Percentiles rank a stretch among this genome's conserved stretches.
Conservation (phyloP, 2,797 vertebrate genomes). For the Hydrolagus colliei region DNA sequence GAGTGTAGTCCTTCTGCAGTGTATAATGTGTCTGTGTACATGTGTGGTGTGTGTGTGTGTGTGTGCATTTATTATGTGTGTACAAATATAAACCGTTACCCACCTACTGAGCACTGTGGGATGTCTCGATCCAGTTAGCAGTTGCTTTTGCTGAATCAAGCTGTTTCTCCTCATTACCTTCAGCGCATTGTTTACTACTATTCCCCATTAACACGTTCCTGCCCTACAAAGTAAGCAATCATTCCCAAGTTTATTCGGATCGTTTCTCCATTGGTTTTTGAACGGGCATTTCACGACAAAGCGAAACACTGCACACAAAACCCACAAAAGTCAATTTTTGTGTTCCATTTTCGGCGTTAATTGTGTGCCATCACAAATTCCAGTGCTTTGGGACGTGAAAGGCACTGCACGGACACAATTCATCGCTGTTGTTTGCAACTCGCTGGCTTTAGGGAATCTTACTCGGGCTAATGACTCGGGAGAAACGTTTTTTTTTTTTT, state of each 20-base stretch:
- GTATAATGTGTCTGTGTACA: too few species aligned
- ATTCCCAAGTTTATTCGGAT: conserved; percentile 50
- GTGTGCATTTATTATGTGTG: background rate
- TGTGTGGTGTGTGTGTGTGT: too few species aligned
- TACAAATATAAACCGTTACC: conserved; percentile 44
- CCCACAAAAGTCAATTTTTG: background rate
- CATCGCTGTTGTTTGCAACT: background rate
- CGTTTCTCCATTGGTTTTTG: background rate
- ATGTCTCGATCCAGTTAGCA: conserved; percentile 48
- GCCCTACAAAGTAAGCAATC: conserved; percentile 70
- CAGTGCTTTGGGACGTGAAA: background rate
- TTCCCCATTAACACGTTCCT: conserved; percentile 63
- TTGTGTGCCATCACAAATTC: background rate
- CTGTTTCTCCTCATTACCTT: conserved; percentile 53
- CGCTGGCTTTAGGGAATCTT: background rate
- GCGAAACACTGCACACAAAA: too few species aligned
- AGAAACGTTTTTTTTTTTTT: background rate
- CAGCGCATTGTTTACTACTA: conserved; percentile 59
- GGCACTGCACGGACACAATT: background rate
- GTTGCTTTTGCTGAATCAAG: conserved; percentile 49
- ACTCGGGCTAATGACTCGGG: background rate
- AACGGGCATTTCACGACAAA: background rate
- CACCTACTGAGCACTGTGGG: conserved; percentile 60
- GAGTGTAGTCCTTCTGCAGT: too few species aligned
- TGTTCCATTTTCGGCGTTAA: background rate